Conservation (phyloP, 2,888 invertebrate genomes). For the Hirtodrosophila alboralis region DNA sequence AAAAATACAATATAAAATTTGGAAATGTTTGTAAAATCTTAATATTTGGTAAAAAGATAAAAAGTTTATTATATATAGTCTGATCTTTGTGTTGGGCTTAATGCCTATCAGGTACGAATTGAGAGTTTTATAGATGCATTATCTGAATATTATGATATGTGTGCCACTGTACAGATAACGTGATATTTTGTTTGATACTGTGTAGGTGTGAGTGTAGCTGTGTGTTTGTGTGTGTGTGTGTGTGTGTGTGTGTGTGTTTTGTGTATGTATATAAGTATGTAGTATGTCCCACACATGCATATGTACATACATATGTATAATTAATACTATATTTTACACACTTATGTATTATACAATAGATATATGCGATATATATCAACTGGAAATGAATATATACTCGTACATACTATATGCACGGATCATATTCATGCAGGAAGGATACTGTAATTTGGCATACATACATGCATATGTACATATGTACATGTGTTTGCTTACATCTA, state of each 20-base stretch:
- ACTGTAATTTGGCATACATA: slow-evolving; percentile 11
- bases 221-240: slow-evolving; percentile 6
- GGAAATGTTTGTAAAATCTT: background rate
- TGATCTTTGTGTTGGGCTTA: slow-evolving; percentile 14
- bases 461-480: slow-evolving; percentile 32
- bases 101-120: slow-evolving; percentile 18
- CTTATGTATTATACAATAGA: background rate
- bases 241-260: slow-evolving; percentile 10
- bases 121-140: slow-evolving; percentile 27
- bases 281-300: slow-evolving; percentile 7
- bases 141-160: slow-evolving; percentile 23
- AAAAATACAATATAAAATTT: no score
- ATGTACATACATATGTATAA: slow-evolving; percentile 5
- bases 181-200: slow-evolving; percentile 11
- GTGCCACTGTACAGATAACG: slow-evolving; percentile 39
- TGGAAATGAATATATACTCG: slow-evolving; percentile 16
- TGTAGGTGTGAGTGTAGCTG: slow-evolving; percentile 16
- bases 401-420: slow-evolving; percentile 13
- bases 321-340: no score
- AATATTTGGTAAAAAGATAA: background rate
- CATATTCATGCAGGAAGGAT: slow-evolving; percentile 30
- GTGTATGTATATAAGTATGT: slow-evolving; percentile 26
- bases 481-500: slow-evolving; percentile 1
- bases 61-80: no score
- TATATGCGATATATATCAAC: slow-evolving; percentile 16